phyloP scores from a whole-genome alignment of 1,140 invertebrate species.

The Habropoda laboriosa region DNA sequence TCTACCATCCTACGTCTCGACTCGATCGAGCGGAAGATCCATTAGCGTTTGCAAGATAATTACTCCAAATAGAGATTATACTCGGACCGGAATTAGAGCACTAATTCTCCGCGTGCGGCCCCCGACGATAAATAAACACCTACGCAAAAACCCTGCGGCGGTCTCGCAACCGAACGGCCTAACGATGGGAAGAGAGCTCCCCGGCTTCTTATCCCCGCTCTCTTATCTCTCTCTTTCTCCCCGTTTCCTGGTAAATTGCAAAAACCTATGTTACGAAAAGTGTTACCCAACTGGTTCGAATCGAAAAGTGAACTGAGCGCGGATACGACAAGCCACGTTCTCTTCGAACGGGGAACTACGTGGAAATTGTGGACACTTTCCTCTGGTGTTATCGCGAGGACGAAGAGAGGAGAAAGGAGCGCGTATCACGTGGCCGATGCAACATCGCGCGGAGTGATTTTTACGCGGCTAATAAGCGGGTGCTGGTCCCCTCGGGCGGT shows the following conservation, averaged over 20 bases:
- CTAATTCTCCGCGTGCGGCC: constrained; percentile 43
- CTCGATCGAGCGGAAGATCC: background rate
- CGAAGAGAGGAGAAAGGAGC: background rate
- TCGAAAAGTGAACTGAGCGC: no score
- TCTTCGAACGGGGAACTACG: no score
- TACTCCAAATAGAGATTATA: constrained; percentile 32
- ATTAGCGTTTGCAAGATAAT: constrained; percentile 22
- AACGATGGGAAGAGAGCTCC: constrained; percentile 51
- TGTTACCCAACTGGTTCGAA: no score
- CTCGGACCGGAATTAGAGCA: no score
- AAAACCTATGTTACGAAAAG: no score
- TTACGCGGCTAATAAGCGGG: constrained; percentile 57
- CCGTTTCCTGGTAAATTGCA: background rate
- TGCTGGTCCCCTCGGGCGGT: constrained; percentile 49
- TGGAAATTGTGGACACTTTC: no score
- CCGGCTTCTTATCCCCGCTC: constrained; percentile 19
- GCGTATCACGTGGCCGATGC: constrained; percentile 52
- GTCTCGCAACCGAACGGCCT: constrained; percentile 38
- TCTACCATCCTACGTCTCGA: background rate
- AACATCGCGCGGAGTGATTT: constrained; percentile 54
- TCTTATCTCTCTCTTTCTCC: background rate
- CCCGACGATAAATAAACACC: constrained; percentile 57
- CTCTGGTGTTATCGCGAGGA: no score
- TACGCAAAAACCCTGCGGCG: constrained; percentile 35
- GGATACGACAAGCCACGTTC: no score